phyloP scores from a whole-genome alignment of 2,113 vertebrate species.

The Hippocampus guttulatus region DNA sequence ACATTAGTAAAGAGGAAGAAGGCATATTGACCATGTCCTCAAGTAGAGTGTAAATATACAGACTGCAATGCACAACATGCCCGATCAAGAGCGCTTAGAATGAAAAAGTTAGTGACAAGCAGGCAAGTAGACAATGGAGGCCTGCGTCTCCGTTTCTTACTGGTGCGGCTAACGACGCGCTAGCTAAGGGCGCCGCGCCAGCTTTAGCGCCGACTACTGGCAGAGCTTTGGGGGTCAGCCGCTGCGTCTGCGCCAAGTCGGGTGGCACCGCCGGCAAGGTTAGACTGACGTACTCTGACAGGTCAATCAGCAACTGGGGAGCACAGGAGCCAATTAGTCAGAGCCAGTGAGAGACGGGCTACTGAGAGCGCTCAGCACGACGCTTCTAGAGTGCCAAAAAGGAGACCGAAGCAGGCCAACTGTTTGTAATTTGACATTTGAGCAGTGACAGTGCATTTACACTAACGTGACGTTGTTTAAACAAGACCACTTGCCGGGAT shows the following conservation, averaged over 20 bases:
- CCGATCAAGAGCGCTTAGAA: background rate
- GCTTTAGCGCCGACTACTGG: constrained; percentile 46
- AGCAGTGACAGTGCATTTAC: background rate
- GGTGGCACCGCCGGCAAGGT: constrained; percentile 26
- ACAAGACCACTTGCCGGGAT: background rate
- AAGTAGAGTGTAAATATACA: background rate
- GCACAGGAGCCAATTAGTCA: constrained; percentile 66
- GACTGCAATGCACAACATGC: background rate
- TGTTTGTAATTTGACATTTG: constrained; percentile 7
- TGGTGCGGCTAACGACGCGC: constrained; percentile 28
- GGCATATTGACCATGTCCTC: background rate
- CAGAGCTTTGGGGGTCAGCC: constrained; percentile 52
- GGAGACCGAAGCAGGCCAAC: constrained; percentile 13
- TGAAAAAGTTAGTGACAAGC: constrained; percentile 35
- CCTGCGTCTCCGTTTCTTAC: constrained; percentile 41
- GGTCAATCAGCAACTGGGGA: constrained; percentile 64
- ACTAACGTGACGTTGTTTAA: background rate
- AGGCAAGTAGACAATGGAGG: constrained; percentile 26
- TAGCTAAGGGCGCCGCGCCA: constrained; percentile 40
- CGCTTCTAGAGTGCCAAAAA: background rate
- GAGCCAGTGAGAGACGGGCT: constrained; percentile 32
- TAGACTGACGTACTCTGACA: constrained; percentile 60
- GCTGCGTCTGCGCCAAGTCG: constrained; percentile 26
- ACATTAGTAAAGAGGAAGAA: no score
- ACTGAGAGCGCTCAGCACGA: background rate